Conservation (phyloP, 2,113 vertebrate genomes). For the Steatornis caripensis region DNA sequence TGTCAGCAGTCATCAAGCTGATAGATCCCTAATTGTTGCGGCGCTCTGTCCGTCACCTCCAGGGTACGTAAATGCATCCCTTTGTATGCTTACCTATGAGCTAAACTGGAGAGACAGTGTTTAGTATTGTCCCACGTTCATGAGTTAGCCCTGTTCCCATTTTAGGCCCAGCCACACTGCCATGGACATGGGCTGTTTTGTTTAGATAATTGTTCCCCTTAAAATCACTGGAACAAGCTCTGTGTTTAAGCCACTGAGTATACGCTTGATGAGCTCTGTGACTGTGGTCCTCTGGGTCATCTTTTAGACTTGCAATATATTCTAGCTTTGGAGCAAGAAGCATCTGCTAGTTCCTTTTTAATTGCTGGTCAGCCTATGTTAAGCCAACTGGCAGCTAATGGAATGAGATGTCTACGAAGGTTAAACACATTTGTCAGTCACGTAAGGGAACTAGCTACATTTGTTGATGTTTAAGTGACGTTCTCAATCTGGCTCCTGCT, state of each 20-base stretch:
- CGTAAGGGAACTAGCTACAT: not conserved
- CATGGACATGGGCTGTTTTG: not conserved
- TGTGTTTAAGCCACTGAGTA: not conserved
- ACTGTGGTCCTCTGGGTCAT: not conserved
- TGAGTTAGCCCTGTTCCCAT: not conserved
- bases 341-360: conserved; percentile 19
- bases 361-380: conserved; percentile 22
- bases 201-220: not conserved
- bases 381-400: not conserved
- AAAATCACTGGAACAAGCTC: not conserved
- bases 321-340: not conserved
- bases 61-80: not conserved
- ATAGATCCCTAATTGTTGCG: not conserved
- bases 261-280: not conserved
- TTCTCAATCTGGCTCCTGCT: conserved; percentile 6
- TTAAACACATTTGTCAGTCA: conserved; percentile 16
- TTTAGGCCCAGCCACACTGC: not conserved
- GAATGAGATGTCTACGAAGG: not conserved
- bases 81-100: not conserved
- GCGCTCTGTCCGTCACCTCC: not conserved
- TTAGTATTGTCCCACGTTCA: not conserved
- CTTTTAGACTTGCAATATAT: not conserved
- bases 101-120: not conserved
- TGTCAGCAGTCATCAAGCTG: not conserved
- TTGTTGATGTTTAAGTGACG: conserved; percentile 5